A percentile compares a stretch with the other conserved stretches of the same genome.
phyloP scores from a whole-genome alignment of 2,888 invertebrate species.

The Drosophila borealis region DNA sequence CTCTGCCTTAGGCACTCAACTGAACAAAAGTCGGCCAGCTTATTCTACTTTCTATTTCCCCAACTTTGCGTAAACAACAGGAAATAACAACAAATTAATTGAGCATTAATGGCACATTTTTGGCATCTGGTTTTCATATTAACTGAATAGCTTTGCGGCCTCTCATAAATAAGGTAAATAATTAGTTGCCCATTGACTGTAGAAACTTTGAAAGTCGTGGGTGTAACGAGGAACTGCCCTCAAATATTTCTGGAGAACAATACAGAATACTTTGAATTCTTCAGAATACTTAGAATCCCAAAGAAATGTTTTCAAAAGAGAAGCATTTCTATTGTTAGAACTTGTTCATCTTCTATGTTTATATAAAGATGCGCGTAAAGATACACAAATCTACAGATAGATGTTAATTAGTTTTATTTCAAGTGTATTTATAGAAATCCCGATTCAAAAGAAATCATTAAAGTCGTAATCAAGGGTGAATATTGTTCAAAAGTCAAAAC shows the following conservation, averaged over 20 bases:
- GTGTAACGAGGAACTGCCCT: not conserved
- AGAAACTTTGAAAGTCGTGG: not conserved
- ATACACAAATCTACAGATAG: slow-evolving; percentile 4
- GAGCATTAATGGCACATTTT: slow-evolving; percentile 40
- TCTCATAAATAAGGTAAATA: slow-evolving; percentile 25
- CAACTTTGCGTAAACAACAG: slow-evolving; percentile 15
- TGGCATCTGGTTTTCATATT: slow-evolving; percentile 34
- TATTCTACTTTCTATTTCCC: not conserved
- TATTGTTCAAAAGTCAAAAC: not conserved
- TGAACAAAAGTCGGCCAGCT: slow-evolving; percentile 8
- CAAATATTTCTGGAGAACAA: not conserved
- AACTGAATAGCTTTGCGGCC: slow-evolving; percentile 29
- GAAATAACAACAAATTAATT: slow-evolving; percentile 39
- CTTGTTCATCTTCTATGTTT: not conserved
- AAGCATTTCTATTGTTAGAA: not conserved
- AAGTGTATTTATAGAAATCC: not conserved
- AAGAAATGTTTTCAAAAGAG: not conserved
- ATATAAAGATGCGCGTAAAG: not conserved
- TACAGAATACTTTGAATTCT: not conserved
- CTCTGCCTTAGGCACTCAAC: slow-evolving; percentile 27
- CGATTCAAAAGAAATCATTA: not conserved
- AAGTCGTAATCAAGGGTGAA: not conserved
- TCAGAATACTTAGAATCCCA: not conserved
- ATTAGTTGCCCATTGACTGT: slow-evolving; percentile 25
- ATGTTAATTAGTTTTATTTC: not conserved